phyloP scores from a whole-genome alignment of 2,888 invertebrate genomes.

The Atethmia centrago region DNA sequence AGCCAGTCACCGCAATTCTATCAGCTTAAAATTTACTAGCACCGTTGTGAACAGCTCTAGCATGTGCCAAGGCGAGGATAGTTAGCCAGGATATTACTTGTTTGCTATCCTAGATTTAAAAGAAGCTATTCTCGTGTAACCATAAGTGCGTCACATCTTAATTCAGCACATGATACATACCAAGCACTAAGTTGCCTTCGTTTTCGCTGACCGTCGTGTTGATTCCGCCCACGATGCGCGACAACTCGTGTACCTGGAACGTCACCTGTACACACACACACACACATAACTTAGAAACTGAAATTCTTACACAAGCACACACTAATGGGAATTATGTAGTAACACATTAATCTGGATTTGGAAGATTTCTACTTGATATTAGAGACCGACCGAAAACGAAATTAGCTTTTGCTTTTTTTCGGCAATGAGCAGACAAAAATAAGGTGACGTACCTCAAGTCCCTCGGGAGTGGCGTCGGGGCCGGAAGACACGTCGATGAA shows the following conservation, averaged over 20 bases:
- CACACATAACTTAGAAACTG: not conserved
- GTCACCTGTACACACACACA: conserved; percentile 91
- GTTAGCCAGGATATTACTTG: too few species aligned
- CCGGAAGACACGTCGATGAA: conserved; percentile 97
- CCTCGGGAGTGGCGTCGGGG: conserved; percentile 93
- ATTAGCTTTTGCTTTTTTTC: not conserved
- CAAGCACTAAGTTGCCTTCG: conserved; percentile 95
- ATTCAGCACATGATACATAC: conserved; percentile 69
- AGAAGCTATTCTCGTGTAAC: too few species aligned
- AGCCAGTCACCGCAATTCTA: too few species aligned
- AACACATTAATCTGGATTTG: not conserved
- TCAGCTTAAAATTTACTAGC: too few species aligned
- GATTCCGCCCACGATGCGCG: conserved; percentile 95
- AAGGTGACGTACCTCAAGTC: conserved; percentile 92
- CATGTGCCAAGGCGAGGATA: too few species aligned
- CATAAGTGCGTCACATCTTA: too few species aligned
- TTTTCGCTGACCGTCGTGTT: conserved; percentile 97
- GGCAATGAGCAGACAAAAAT: too few species aligned
- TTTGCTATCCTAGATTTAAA: too few species aligned
- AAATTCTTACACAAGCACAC: not conserved
- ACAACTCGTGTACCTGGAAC: conserved; percentile 96
- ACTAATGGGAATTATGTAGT: not conserved
- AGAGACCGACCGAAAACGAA: not conserved
- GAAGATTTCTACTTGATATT: not conserved
- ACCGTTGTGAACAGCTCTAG: too few species aligned